Evolutionary conservation across 2,797 vertebrate species (phyloP).

Genomic region (Hylomyscus alleni): DNA sequence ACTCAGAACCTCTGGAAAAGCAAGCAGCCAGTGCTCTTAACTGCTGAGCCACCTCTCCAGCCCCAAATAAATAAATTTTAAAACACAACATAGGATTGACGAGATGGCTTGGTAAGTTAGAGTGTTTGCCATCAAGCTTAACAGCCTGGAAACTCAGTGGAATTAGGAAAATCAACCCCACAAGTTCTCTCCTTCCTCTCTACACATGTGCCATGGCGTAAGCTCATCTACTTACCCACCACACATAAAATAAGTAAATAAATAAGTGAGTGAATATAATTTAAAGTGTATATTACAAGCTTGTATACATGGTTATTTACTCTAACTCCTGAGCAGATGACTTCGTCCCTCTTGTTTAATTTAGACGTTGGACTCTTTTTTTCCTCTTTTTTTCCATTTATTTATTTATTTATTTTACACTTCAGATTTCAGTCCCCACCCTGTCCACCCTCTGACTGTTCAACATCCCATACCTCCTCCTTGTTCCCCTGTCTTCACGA

Average conservation of each 20-base stretch:
- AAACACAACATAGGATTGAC: neutral
- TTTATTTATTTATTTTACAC: no score
- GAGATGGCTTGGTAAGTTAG: neutral
- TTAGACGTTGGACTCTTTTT: neutral
- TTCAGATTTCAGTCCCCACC: no score
- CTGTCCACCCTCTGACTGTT: no score
- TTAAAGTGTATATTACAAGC: neutral
- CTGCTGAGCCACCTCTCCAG: no score
- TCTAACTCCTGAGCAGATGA: conserved; percentile 10
- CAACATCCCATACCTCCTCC: no score
- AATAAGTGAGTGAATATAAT: neutral
- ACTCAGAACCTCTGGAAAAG: no score
- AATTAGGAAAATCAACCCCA: neutral
- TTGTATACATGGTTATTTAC: conserved; percentile 59
- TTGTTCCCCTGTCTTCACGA: no score
- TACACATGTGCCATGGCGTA: neutral
- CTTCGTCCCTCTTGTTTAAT: conserved; percentile 62
- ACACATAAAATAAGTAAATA: neutral
- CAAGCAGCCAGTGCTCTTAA: no score
- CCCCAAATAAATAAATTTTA: neutral
- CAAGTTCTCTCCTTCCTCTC: neutral
- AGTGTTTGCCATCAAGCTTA: neutral
- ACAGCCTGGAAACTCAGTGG: neutral
- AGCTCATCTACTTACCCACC: neutral
- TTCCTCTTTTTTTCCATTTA: no score